phyloP scores from a whole-genome alignment of 2,113 vertebrate species.

The Potamarius usumacintae region DNA sequence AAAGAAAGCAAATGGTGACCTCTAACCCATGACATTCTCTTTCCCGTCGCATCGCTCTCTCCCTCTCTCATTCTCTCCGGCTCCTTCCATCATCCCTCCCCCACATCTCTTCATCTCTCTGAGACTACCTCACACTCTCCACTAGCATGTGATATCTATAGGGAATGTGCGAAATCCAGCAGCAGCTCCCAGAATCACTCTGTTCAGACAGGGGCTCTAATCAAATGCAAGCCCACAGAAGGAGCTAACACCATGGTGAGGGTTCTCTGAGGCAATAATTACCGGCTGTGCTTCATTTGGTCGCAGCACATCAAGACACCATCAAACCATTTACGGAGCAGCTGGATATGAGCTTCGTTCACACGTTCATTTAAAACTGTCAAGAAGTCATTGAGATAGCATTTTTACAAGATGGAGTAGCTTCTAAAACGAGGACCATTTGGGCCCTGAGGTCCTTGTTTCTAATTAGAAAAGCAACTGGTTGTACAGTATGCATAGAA shows the following conservation, averaged over 20 bases:
- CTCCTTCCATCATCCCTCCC: slow-evolving; percentile 51
- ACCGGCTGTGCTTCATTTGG: slow-evolving; percentile 13
- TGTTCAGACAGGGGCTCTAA: slow-evolving; percentile 30
- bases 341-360: slow-evolving; percentile 10
- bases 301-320: neutral
- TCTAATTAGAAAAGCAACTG: neutral
- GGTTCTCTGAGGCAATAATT: slow-evolving; percentile 29
- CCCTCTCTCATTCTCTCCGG: slow-evolving; percentile 8
- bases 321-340: slow-evolving; percentile 17
- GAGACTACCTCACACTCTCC: slow-evolving; percentile 50
- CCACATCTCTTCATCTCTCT: slow-evolving; percentile 23
- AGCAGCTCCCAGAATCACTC: slow-evolving; percentile 36
- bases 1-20: slow-evolving; percentile 49
- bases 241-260: slow-evolving; percentile 32
- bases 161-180: slow-evolving; percentile 71
- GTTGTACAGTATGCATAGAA: neutral
- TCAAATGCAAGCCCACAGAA: slow-evolving; percentile 20
- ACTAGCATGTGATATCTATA: slow-evolving; percentile 66
- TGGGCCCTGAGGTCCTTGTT: neutral
- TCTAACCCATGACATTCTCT: slow-evolving; percentile 17
- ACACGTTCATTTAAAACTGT: slow-evolving; percentile 22
- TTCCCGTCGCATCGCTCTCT: neutral
- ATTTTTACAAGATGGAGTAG: neutral
- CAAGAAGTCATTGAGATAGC: neutral
- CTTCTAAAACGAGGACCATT: neutral